Evolutionary conservation across 1,140 invertebrate species (phyloP).

Genomic region (Homalodisca vitripennis): DNA sequence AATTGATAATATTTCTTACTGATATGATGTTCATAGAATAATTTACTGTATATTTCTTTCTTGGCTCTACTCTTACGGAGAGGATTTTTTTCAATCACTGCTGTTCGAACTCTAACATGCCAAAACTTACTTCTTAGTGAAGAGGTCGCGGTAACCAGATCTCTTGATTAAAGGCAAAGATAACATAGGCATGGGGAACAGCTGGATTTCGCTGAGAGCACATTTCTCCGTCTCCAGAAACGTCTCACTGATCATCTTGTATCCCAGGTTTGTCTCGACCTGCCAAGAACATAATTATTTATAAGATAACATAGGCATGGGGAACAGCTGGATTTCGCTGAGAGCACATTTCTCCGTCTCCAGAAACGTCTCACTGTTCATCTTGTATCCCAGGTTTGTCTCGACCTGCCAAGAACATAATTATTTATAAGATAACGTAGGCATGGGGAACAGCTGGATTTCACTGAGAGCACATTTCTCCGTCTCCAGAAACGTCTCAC

Average conservation of each 20-base stretch:
- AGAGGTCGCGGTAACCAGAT: slow-evolving; percentile 56
- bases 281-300: slow-evolving; percentile 32
- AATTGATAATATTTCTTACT: too few relatives aligned
- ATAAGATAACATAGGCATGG: slow-evolving; percentile 51
- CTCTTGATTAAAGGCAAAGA: slow-evolving; percentile 53
- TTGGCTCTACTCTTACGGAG: too few relatives aligned
- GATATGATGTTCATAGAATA: too few relatives aligned
- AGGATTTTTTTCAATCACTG: background rate
- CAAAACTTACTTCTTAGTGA: slow-evolving; percentile 49
- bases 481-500: slow-evolving; percentile 55
- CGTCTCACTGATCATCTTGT: slow-evolving; percentile 57
- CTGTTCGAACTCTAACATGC: background rate
- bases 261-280: slow-evolving; percentile 55
- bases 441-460: slow-evolving; percentile 54
- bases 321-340: slow-evolving; percentile 55
- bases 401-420: too few relatives aligned
- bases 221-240: slow-evolving; percentile 60
- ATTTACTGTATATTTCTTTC: too few relatives aligned
- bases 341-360: slow-evolving; percentile 60
- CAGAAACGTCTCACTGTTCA: slow-evolving; percentile 56
- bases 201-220: slow-evolving; percentile 54
- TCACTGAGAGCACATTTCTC: slow-evolving; percentile 59
- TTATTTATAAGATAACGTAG: slow-evolving; percentile 53
- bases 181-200: slow-evolving; percentile 54
- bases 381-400: slow-evolving; percentile 53